Conservation (phyloP, 2,797 vertebrate genomes). For the Lates japonicus region DNA sequence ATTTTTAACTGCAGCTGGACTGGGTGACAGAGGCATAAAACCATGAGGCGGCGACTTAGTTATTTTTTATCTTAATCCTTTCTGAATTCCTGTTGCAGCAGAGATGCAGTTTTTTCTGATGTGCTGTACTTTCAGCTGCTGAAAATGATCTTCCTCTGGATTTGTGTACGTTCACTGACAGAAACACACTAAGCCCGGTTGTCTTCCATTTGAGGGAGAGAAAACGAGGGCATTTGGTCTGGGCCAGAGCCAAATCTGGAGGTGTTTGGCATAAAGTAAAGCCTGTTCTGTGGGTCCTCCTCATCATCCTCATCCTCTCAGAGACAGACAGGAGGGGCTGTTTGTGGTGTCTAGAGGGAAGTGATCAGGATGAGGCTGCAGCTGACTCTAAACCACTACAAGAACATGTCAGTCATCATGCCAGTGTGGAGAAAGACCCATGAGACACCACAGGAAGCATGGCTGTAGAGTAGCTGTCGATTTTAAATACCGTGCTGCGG, state of each 20-base stretch:
- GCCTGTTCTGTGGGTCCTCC: conserved; percentile 21
- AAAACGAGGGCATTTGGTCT: conserved; percentile 42
- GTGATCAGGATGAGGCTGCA: conserved; percentile 31
- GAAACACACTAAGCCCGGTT: conserved; percentile 12
- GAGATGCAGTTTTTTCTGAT: not conserved
- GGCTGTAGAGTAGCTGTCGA: not conserved
- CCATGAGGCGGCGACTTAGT: too few species aligned
- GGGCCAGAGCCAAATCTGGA: conserved; percentile 38
- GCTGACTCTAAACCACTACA: conserved; percentile 42
- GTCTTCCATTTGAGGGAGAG: conserved; percentile 2
- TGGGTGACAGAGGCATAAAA: too few species aligned
- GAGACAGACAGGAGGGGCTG: conserved; percentile 50
- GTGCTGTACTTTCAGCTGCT: conserved; percentile 4
- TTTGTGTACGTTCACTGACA: conserved; percentile 14
- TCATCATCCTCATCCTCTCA: conserved; percentile 27
- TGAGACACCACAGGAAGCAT: conserved; percentile 11
- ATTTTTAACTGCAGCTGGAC: too few species aligned
- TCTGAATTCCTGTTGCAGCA: not conserved
- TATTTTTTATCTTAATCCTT: not conserved
- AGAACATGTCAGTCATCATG: conserved; percentile 44
- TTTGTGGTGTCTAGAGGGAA: conserved; percentile 53
- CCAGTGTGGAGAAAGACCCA: not conserved
- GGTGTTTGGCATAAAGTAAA: conserved; percentile 50
- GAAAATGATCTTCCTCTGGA: conserved; percentile 17
- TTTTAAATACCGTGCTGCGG: conserved; percentile 11